Evolutionary conservation across 2,888 invertebrate genomes (phyloP).

Genomic region (Mellilla xanthometata): DNA sequence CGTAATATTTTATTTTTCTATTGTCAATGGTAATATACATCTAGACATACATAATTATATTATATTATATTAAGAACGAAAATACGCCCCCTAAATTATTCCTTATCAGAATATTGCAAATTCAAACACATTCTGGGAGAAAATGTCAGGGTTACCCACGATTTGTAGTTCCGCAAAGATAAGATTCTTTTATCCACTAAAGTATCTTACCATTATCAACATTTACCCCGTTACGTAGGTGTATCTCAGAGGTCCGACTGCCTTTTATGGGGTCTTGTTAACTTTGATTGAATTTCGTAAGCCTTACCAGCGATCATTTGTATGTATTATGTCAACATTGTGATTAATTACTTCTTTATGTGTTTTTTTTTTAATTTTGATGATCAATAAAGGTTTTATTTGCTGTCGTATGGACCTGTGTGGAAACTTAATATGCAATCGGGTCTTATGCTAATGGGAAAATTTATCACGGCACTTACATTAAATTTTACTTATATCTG

Average conservation of each 20-base stretch:
- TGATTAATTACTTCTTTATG: constrained; percentile 32
- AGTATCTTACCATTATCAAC: constrained; percentile 15
- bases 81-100: too few relatives aligned
- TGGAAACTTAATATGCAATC: too few relatives aligned
- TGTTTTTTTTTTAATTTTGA: constrained; percentile 21
- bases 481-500: too few relatives aligned
- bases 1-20: too few relatives aligned
- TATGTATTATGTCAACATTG: constrained; percentile 42
- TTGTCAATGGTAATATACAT: too few relatives aligned
- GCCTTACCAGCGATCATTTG: constrained; percentile 44
- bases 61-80: too few relatives aligned
- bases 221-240: constrained; percentile 36
- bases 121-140: too few relatives aligned
- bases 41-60: too few relatives aligned
- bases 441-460: background rate
- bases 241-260: constrained; percentile 44
- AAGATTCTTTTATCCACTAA: constrained; percentile 2
- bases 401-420: too few relatives aligned
- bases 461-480: too few relatives aligned
- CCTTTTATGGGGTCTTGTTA: constrained; percentile 47
- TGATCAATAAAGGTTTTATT: constrained; percentile 3
- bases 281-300: constrained; percentile 52
- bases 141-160: too few relatives aligned
- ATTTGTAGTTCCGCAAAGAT: background rate
- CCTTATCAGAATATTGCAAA: too few relatives aligned